Evolutionary conservation across 1,140 invertebrate species (phyloP).

Genomic region (Drosophila nigrodunni): DNA sequence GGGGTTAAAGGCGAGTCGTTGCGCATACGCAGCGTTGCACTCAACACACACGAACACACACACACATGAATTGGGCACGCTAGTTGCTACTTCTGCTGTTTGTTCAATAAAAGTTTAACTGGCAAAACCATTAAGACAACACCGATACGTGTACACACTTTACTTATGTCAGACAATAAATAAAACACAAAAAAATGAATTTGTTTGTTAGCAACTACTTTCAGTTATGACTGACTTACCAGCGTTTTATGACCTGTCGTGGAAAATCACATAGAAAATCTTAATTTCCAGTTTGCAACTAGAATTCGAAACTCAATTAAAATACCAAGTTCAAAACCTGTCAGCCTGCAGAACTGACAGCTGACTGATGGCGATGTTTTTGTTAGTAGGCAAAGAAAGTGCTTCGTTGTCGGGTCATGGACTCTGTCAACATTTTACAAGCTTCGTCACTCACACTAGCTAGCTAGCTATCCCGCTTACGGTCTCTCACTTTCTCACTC

Average conservation of each 20-base stretch:
- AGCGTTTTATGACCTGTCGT: conserved; percentile 13
- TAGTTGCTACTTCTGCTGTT: conserved; percentile 46
- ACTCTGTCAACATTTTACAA: conserved; percentile 28
- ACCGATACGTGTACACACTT: conserved; percentile 23
- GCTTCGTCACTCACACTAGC: conserved; percentile 32
- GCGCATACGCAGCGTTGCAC: conserved; percentile 73
- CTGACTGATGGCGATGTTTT: conserved; percentile 64
- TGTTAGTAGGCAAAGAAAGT: conserved; percentile 30
- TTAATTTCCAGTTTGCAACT: conserved; percentile 33
- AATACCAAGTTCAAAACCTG: conserved; percentile 76
- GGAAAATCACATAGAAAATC: conserved; percentile 52
- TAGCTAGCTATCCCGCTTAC: conserved; percentile 3
- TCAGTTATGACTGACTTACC: neutral
- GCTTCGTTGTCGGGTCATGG: conserved; percentile 46
- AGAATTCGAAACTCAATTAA: conserved; percentile 68
- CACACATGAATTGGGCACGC: conserved; percentile 46
- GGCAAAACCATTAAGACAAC: neutral
- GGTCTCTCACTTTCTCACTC: conserved; percentile 9
- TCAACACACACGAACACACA: conserved; percentile 39
- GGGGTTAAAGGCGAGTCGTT: conserved; percentile 66
- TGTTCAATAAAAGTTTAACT: conserved; percentile 72
- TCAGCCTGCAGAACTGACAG: conserved; percentile 68
- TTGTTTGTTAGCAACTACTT: neutral
- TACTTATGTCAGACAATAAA: neutral
- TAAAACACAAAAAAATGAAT: neutral